A percentile compares a stretch with the other conserved stretches of the same genome.
Evolutionary conservation across 2,113 vertebrate genomes (phyloP).

Genomic region (Kryptolebias marmoratus): DNA sequence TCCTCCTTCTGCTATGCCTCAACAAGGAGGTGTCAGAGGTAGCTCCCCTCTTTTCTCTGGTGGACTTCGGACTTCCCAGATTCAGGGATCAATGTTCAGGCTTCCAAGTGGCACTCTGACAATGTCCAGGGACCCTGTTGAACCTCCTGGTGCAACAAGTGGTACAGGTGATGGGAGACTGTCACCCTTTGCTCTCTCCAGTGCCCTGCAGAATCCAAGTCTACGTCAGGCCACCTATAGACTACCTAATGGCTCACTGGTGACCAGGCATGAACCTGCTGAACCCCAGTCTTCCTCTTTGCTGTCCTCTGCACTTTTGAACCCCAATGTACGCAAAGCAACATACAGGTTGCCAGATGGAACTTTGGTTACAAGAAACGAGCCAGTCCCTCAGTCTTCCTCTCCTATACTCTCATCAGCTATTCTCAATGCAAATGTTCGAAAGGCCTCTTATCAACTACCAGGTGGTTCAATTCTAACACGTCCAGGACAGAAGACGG

Average conservation of each 20-base stretch:
- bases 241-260: slow-evolving; percentile 75
- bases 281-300: slow-evolving; percentile 56
- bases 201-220: slow-evolving; percentile 72
- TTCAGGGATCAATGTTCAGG: slow-evolving; percentile 68
- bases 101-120: slow-evolving; percentile 70
- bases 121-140: slow-evolving; percentile 49
- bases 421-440: slow-evolving; percentile 64
- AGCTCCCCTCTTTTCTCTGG: slow-evolving; percentile 57
- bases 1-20: slow-evolving; percentile 34
- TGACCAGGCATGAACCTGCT: slow-evolving; percentile 66
- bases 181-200: slow-evolving; percentile 64
- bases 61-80: slow-evolving; percentile 56
- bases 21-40: slow-evolving; percentile 38
- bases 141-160: slow-evolving; percentile 21
- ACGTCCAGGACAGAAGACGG: slow-evolving; percentile 28
- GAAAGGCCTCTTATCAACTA: slow-evolving; percentile 63
- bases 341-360: slow-evolving; percentile 72
- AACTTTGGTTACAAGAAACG: slow-evolving; percentile 56
- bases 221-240: slow-evolving; percentile 72
- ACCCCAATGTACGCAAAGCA: slow-evolving; percentile 59
- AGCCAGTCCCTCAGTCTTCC: slow-evolving; percentile 44
- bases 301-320: slow-evolving; percentile 68
- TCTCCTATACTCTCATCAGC: slow-evolving; percentile 68
- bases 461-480: slow-evolving; percentile 65
- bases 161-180: slow-evolving; percentile 27